Percentiles rank a stretch among this genome's conserved stretches.
Evolutionary conservation across 37 sponge, comb jelly and placozoan genomes (phyloP).

Genomic region (Mnemiopsis leidyi): DNA sequence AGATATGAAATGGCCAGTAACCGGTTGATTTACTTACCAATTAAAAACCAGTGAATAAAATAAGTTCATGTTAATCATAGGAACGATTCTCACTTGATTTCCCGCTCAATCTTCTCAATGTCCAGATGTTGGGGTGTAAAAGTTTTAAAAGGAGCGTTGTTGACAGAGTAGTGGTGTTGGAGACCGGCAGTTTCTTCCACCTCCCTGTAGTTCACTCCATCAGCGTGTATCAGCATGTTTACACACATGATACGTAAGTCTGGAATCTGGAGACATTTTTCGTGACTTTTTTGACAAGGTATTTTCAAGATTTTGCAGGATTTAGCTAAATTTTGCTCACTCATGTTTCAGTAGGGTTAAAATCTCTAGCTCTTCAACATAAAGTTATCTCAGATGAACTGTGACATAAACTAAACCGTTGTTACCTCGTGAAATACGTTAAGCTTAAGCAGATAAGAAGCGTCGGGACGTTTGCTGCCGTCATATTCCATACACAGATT

Average conservation of each 20-base stretch:
- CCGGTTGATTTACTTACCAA: too few relatives aligned
- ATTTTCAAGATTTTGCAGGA: too few relatives aligned
- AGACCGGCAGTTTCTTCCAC: constrained; percentile 9
- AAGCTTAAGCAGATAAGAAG: constrained; percentile 37
- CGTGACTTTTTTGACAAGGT: too few relatives aligned
- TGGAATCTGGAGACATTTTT: constrained; percentile 37
- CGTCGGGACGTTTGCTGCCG: constrained; percentile 5
- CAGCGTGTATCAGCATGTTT: constrained; percentile 53
- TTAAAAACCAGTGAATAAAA: too few relatives aligned
- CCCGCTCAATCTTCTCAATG: constrained; percentile 59
- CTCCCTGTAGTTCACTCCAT: constrained; percentile 32
- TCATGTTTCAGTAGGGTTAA: too few relatives aligned
- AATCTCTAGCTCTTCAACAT: too few relatives aligned
- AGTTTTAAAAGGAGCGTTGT: neutral
- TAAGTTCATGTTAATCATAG: neutral
- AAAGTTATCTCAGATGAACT: too few relatives aligned
- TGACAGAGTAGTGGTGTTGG: neutral
- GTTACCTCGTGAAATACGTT: constrained; percentile 26
- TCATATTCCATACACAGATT: constrained; percentile 56
- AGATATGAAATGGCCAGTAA: too few relatives aligned
- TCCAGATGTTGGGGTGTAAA: constrained; percentile 39
- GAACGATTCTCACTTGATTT: constrained; percentile 18
- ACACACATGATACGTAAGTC: constrained; percentile 57
- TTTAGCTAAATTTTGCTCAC: too few relatives aligned
- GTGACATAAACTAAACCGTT: too few relatives aligned